phyloP scores from a whole-genome alignment of 1,140 invertebrate species.

The Drosophila pandora region DNA sequence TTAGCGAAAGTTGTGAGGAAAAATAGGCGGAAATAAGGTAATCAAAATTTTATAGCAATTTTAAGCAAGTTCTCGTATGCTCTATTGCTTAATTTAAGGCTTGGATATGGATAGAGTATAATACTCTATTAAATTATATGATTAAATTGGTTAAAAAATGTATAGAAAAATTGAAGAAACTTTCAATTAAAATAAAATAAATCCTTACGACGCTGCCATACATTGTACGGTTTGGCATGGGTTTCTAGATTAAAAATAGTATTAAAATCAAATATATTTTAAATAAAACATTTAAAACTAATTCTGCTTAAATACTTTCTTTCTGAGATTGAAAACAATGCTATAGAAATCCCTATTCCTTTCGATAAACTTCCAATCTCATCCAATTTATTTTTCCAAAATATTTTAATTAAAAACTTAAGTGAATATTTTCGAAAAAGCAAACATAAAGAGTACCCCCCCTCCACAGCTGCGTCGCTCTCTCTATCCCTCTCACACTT shows the following conservation, averaged over 20 bases:
- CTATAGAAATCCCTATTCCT: background rate
- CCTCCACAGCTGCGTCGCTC: background rate
- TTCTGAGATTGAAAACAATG: too few relatives aligned
- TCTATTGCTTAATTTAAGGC: too few relatives aligned
- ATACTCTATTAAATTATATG: too few relatives aligned
- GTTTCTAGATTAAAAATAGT: too few relatives aligned
- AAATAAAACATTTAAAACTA: too few relatives aligned
- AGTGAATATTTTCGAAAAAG: constrained; percentile 20
- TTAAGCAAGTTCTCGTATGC: background rate
- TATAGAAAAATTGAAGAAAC: too few relatives aligned
- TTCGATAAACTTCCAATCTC: background rate
- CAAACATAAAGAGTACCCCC: constrained; percentile 30
- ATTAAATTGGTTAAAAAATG: too few relatives aligned
- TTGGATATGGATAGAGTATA: background rate
- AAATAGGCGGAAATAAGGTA: background rate
- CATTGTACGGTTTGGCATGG: too few relatives aligned
- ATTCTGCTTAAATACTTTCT: too few relatives aligned
- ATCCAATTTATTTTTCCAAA: constrained; percentile 20
- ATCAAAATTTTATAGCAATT: background rate
- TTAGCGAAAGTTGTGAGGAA: constrained; percentile 27
- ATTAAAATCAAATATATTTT: too few relatives aligned
- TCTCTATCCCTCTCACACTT: constrained; percentile 57
- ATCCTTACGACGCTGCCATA: too few relatives aligned
- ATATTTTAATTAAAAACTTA: constrained; percentile 81
- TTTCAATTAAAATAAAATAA: too few relatives aligned